Evolutionary conservation across 2,797 vertebrate genomes (phyloP), one percentile per base, ranked within the genome.

Genomic region (Antrozous pallidus): DNA sequence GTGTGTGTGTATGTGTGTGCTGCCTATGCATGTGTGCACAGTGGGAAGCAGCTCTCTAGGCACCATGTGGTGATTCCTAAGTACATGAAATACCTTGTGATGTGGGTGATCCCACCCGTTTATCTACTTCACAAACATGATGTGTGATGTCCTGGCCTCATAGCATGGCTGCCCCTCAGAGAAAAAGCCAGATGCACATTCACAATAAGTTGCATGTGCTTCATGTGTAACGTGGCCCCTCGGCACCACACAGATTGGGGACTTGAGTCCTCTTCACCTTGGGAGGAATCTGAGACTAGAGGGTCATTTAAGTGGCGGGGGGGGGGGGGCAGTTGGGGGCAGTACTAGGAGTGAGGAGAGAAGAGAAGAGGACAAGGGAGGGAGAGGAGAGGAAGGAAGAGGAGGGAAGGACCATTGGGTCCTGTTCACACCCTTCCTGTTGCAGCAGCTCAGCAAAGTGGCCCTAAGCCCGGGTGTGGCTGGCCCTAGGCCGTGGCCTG

Each of bases 31-130:
- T 10, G 7, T 63, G 12, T 49, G 16, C 51, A 10, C 0, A 0
- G 17, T 5, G 24, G 38, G 70, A 26, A 40, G 56, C 20, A 26
- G 56, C 18, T n/a, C 31, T 45, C 49, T 7, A 22, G n/a, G 61
- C 11, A 0, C 54, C 22, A 0, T 1, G 1, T 1, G 38, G 38
- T 1, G 0, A 24, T 6, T 16, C 67, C 31, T 26, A 26, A 49
- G 11, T 12, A 38, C 38, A 2, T 2, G 36, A 45, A 38, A 12
- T 1, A 3, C 33, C 49, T 31, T 6, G 40, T 4, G 6, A 7
- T 1, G 65, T 22, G 70, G 67, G 11, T 16, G 26, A 6, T 1
- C 26, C 10, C 5, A 26, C 33, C 28, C 26, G 6, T 18, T 40
- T 12, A 2, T 14, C 47, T 13, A 3, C 31, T 33, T 22, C 7